phyloP scores from a whole-genome alignment of 2,113 vertebrate species.

The Brachyhypopomus occidentalis region DNA sequence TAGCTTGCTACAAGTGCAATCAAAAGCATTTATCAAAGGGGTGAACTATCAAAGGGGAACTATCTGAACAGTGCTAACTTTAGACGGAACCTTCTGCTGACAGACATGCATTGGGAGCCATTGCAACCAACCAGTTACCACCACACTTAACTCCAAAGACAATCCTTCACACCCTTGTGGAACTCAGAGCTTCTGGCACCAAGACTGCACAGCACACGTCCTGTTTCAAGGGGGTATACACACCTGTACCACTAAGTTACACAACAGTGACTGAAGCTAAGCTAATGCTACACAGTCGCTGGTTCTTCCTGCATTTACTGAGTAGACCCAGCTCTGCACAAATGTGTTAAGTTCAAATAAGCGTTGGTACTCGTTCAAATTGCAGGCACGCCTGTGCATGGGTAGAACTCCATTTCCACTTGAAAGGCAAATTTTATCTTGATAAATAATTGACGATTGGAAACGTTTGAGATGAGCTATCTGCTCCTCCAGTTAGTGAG shows the following conservation, averaged over 20 bases:
- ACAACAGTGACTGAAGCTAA: no score
- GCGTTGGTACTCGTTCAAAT: background rate
- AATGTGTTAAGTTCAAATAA: conserved; percentile 7
- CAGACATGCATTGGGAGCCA: background rate
- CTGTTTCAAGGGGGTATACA: no score
- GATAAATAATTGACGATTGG: conserved; percentile 43
- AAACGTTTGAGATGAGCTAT: conserved; percentile 17
- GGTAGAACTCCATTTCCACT: conserved; percentile 29
- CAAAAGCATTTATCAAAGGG: no score
- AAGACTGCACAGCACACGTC: no score
- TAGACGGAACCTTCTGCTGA: background rate
- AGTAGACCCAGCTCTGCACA: background rate
- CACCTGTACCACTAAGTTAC: no score
- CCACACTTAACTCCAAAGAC: no score
- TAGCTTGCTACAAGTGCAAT: no score
- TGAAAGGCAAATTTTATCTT: conserved; percentile 33
- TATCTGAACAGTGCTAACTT: no score
- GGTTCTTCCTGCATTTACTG: background rate
- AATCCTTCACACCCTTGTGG: background rate
- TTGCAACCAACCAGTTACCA: background rate
- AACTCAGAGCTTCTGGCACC: no score
- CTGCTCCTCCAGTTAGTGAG: conserved; percentile 14
- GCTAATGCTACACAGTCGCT: no score
- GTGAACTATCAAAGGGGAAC: no score
- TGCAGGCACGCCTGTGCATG: background rate